Evolutionary conservation across 2,888 invertebrate genomes (phyloP).

Genomic region (Odontocerum albicorne): DNA sequence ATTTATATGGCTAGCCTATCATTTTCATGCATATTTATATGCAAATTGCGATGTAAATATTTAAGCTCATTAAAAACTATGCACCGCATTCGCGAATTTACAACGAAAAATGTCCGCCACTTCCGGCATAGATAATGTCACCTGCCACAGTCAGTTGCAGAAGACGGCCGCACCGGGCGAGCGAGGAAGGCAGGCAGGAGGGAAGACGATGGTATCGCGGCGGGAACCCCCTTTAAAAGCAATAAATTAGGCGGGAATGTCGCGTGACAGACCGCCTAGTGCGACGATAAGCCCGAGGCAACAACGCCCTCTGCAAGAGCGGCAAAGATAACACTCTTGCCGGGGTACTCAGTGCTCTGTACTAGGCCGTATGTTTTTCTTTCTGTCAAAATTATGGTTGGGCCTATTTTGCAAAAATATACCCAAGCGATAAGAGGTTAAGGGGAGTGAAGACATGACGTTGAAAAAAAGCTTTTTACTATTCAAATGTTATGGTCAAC

Average conservation of each 20-base stretch:
- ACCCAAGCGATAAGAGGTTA: no score
- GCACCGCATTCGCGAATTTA: constrained; percentile 21
- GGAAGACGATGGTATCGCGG: constrained; percentile 30
- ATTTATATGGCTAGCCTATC: no score
- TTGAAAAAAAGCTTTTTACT: no score
- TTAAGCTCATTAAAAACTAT: no score
- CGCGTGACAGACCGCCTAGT: constrained; percentile 32
- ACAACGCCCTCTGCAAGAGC: constrained; percentile 1
- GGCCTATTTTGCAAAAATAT: no score
- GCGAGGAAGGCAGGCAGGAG: constrained; percentile 24
- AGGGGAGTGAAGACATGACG: no score
- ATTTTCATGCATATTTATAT: no score
- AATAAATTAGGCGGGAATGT: constrained; percentile 35
- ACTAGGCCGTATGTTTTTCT: constrained; percentile 18
- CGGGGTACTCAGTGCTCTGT: no score
- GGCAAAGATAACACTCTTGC: constrained; percentile 17
- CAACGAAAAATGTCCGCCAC: constrained; percentile 20
- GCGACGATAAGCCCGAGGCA: constrained; percentile 25
- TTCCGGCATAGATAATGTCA: constrained; percentile 31
- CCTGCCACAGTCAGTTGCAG: constrained; percentile 24
- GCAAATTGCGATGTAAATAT: no score
- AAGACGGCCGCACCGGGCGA: no score
- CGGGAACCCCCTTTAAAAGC: constrained; percentile 27
- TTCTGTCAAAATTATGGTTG: constrained; percentile 12
- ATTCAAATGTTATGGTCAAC: no score